Base-by-base conservation (phyloP, 2,797 vertebrate species). In the Hypotaenidia philippensis region DNA sequence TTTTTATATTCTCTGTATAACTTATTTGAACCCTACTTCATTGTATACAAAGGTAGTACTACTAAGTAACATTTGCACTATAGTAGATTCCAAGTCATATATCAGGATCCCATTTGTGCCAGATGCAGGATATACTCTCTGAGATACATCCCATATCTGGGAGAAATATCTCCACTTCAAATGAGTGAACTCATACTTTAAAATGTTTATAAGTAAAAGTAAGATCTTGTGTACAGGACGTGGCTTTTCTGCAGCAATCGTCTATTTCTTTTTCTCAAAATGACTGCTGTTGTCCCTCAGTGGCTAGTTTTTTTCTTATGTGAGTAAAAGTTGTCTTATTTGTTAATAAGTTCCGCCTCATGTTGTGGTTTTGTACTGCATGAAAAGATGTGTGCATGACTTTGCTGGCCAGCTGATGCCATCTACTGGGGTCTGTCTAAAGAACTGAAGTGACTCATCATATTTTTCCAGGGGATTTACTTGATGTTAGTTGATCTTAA, bases 401-500 rank as follows among this genome's bases (percentile, higher is more conserved):
- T 91, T 93, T 80, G 26, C 68, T 92, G 75, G 86, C 81, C 81
- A 87, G 69, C 70, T 96, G 83, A 95, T 94, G 94, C 94, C 92
- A 95, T 82, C 94, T 97, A 9, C 92, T 94, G 96, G 86, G 90
- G 32, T 59, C 71, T 93, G 45, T 19, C 56, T 90, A 88, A 66
- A 84, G 77, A 89, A 79, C 56, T 52, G 40, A 66, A 87, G 63
- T 66, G 63, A 76, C 72, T 82, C 13, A 59, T 27, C 75, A 19
- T 23, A 20, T 71, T 81, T 82, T 83, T 63, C 22, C 32, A 50
- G 26, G 19, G 41, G 15, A 64, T 44, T 63, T 49, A 25, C 10
- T 69, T 18, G 26, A 1, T 71, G 29, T 69, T 64, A 45, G 4
- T 16, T 59, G 18, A 66, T 63, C 44, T 63, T 44, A 60, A 84